phyloP scores from a whole-genome alignment of 1,140 invertebrate genomes.

The Chymomyza costata region DNA sequence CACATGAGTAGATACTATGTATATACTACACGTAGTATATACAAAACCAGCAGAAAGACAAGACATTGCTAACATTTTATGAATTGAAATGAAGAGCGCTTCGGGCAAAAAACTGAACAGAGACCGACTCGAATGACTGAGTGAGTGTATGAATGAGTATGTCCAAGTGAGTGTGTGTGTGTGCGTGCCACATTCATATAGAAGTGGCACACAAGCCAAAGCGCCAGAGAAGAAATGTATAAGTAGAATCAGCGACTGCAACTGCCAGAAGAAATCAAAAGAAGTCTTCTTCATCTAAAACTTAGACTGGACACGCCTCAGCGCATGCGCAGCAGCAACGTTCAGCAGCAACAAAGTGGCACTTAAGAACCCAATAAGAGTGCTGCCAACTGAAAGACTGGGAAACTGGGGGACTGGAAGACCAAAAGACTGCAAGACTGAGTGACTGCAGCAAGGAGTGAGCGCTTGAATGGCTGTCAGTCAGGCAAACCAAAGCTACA shows the following conservation, averaged over 20 bases:
- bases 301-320: conserved; percentile 37
- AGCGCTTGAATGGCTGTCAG: conserved; percentile 41
- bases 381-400: conserved; percentile 3
- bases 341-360: conserved; percentile 28
- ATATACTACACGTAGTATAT: too few relatives aligned
- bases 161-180: too few relatives aligned
- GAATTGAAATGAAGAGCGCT: neutral
- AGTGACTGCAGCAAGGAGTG: too few relatives aligned
- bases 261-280: too few relatives aligned
- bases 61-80: too few relatives aligned
- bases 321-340: conserved; percentile 28
- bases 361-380: conserved; percentile 31
- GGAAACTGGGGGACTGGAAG: too few relatives aligned
- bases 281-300: too few relatives aligned
- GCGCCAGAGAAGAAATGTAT: conserved; percentile 22
- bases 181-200: conserved; percentile 42
- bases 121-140: conserved; percentile 17
- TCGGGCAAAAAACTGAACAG: too few relatives aligned
- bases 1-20: too few relatives aligned
- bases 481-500: conserved; percentile 30
- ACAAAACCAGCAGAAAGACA: conserved; percentile 18
- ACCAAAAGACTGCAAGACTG: too few relatives aligned
- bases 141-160: too few relatives aligned
- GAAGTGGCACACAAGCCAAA: conserved; percentile 41
- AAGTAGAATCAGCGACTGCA: conserved; percentile 2